A percentile compares a stretch with the other conserved stretches of the same genome.
Evolutionary conservation across 2,888 invertebrate species (phyloP).

Genomic region (Monochamus alternatus): DNA sequence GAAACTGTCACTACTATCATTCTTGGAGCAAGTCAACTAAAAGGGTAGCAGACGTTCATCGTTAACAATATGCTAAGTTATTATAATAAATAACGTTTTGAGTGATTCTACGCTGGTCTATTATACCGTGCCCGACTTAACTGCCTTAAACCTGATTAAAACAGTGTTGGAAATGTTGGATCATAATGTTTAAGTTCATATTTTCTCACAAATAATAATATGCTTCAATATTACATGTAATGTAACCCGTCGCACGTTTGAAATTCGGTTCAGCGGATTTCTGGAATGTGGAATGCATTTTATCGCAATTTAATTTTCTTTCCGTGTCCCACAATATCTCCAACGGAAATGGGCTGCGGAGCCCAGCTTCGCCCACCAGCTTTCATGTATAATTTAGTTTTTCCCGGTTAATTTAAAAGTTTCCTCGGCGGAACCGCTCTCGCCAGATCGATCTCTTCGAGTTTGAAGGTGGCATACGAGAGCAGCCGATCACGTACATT

Average conservation of each 20-base stretch:
- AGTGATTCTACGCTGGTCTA: too few species aligned
- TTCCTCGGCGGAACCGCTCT: neutral
- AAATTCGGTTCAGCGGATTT: neutral
- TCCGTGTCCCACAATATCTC: neutral
- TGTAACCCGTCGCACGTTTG: neutral
- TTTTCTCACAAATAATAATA: too few species aligned
- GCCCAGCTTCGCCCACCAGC: neutral
- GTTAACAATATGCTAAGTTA: too few species aligned
- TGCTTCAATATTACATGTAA: too few species aligned
- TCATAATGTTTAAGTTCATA: too few species aligned
- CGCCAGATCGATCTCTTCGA: conserved; percentile 7
- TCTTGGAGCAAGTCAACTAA: too few species aligned
- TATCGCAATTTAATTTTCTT: neutral
- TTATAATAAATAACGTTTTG: too few species aligned
- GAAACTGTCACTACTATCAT: too few species aligned
- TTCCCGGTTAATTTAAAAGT: conserved; percentile 22
- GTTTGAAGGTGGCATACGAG: neutral
- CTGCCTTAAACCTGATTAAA: too few species aligned
- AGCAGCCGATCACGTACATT: neutral
- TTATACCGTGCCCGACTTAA: too few species aligned
- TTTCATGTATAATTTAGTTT: conserved; percentile 17
- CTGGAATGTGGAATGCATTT: neutral
- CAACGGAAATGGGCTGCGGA: neutral
- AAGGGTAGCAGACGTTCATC: too few species aligned
- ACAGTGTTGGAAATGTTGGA: too few species aligned